Base-by-base conservation (phyloP, 2,888 invertebrate genomes). In the Cantharis lateralis region DNA sequence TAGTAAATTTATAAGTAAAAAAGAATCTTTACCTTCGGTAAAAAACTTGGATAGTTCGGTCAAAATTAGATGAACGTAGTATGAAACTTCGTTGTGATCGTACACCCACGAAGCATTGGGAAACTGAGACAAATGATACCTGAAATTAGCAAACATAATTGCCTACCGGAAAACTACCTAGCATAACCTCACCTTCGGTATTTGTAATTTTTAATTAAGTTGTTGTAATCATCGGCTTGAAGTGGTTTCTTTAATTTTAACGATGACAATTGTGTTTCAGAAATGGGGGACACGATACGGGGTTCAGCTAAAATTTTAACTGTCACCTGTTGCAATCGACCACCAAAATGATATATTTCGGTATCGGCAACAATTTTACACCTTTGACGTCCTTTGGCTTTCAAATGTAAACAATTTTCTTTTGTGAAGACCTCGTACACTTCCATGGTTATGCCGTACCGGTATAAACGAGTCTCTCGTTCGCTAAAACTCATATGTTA, bases 371-470 rank as follows among this genome's bases (percentile, higher is more conserved):
- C 82, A 68, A 94, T 88, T 82, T 90, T 89, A 86, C 96, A 95
- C 77, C 96, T 89, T 85, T 96, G 95, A 70, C 95, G 87, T 0
- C 95, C 95, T 84, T 93, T 93, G 0, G 95, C 95, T 87, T 92
- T 90, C n/a, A 94, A 88, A 62, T 90, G 91, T 24, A 90, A 85
- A 4, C 84, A 83, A 74, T 90, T 90, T 75, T 91, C 90, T 73
- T 90, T 90, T 77, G 90, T 91, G 76, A 92, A 92, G 80, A 91
- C 91, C 86, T 93, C 93, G 18, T 91, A 93, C 9, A 93, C 91
- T 86, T 93, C 93, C 81, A 92, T 93, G 2, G 92, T 92, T 0
- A 93, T 92, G 3, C 93, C 93, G 79, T 91, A 88, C 11, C 86
- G 83, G 75, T 84, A 88, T 4, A 87, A 71, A 15, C 75, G 78